Percentiles rank a stretch among this genome's conserved stretches.
Conservation (phyloP, 2,888 invertebrate species). For the Cerastis rubricosa region DNA sequence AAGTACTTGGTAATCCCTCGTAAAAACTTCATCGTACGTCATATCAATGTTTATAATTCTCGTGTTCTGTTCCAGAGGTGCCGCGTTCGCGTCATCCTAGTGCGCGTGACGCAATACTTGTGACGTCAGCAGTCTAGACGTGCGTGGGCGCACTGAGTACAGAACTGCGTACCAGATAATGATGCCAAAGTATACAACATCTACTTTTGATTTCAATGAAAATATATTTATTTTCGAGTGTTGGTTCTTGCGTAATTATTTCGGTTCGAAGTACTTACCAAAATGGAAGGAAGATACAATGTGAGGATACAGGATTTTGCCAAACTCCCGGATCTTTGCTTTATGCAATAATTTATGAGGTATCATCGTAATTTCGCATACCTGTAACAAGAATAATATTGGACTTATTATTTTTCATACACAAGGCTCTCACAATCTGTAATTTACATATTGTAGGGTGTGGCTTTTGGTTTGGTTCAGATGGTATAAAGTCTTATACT, state of each 20-base stretch:
- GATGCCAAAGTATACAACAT: background rate
- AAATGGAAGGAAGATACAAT: background rate
- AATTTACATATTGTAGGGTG: background rate
- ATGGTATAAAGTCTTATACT: background rate
- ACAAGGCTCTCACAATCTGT: no score
- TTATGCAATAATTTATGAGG: background rate
- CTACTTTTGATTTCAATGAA: background rate
- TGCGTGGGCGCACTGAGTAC: conserved; percentile 1
- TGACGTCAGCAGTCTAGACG: conserved; percentile 7
- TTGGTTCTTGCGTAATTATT: background rate
- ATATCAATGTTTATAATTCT: conserved; percentile 12
- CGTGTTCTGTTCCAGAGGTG: conserved; percentile 28
- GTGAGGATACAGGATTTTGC: no score
- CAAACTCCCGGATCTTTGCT: background rate
- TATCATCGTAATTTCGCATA: conserved; percentile 4
- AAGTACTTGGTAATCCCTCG: background rate
- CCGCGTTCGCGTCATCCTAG: background rate
- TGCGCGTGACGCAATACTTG: background rate
- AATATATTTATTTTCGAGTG: background rate
- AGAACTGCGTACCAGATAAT: background rate
- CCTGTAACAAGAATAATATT: conserved; percentile 37
- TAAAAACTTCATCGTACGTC: background rate
- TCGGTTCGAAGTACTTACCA: conserved; percentile 28
- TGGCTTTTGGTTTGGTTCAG: background rate
- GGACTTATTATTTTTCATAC: background rate